Conservation (phyloP, 2,888 invertebrate genomes). For the Andrena marginata region DNA sequence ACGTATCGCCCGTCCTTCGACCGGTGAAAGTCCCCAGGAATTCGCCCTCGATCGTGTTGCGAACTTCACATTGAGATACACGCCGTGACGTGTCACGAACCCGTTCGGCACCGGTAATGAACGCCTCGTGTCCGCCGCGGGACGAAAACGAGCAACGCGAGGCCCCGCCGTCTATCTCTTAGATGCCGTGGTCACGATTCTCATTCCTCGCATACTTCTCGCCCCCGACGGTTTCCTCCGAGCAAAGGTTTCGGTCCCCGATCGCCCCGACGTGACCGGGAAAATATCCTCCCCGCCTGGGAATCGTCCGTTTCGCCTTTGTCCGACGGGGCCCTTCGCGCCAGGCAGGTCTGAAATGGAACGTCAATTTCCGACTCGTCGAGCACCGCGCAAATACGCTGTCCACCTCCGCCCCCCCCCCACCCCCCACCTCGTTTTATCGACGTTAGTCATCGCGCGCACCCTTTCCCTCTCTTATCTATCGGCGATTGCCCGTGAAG, state of each 20-base stretch:
- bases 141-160: constrained; percentile 31
- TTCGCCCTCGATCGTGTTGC: constrained; percentile 75
- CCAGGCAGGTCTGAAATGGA: background rate
- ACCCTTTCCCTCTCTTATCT: constrained; percentile 14
- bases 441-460: constrained; percentile 5
- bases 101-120: constrained; percentile 68
- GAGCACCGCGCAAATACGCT: background rate
- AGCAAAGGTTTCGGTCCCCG: constrained; percentile 9
- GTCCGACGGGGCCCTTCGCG: background rate
- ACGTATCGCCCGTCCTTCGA: constrained; percentile 68
- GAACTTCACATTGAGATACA: constrained; percentile 79
- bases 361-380: constrained; percentile 8
- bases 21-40: constrained; percentile 75
- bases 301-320: background rate
- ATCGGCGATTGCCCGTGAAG: background rate
- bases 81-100: constrained; percentile 69
- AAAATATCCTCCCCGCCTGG: background rate
- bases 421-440: background rate
- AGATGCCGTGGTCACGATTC: constrained; percentile 52
- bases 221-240: constrained; percentile 11
- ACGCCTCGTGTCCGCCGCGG: constrained; percentile 54
- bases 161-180: constrained; percentile 36
- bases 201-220: constrained; percentile 34
- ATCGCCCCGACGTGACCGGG: background rate
- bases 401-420: background rate